Base-by-base conservation (phyloP, 1,140 invertebrate species). In the Drosophila ananassae region DNA sequence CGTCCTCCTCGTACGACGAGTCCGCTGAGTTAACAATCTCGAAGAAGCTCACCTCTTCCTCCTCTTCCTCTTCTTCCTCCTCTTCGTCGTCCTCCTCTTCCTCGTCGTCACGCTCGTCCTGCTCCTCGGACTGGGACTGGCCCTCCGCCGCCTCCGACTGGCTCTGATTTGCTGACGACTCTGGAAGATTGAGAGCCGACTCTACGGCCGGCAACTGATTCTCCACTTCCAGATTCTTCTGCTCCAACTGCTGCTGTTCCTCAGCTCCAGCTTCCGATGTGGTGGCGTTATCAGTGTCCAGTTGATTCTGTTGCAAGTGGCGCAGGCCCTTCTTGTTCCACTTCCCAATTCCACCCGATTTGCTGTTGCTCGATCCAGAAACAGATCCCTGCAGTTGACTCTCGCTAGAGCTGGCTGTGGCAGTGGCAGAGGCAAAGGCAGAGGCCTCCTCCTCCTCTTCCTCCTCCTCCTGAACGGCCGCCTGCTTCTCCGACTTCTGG, bases 1-100 rank as follows among this genome's bases (percentile, higher is more conserved):
- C 69, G 79, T 90, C 83, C 22, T 90, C 89, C 28, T 77, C 80
- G 83, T 90, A 89, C 13, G 83, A 87, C 50, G 82, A 87, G 61
- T 87, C 78, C 9, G 75, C 83, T 7, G 82, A 81, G 71, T 85
- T 87, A 30, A 81, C 78, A 59, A 85, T 87, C 44, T 83, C 83
- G 77, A 84, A 83, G 59, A 90, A 77, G 17, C 77, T 77, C 51
- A 80, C 89, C 46, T 90, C 89, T 22, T 81, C 84, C 46, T 79
- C 75, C 32, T 73, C 79, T 13, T 63, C 69, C 9, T 73, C 83
- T 46, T 89, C 81, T n/a, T 79, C 73, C 10, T 69, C 73, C 10
- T 69, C 77, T n/a, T 87, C 77, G 3, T 79, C 74, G 21, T 90
- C 74, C 13, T 73, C 77, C 17, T 89, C 77, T 2, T 80, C 74